These are phyloP conservation scores for Orchesella cincta DNA, from an alignment of 1,140 invertebrate species.

Conservation along the genomic window DNA sequence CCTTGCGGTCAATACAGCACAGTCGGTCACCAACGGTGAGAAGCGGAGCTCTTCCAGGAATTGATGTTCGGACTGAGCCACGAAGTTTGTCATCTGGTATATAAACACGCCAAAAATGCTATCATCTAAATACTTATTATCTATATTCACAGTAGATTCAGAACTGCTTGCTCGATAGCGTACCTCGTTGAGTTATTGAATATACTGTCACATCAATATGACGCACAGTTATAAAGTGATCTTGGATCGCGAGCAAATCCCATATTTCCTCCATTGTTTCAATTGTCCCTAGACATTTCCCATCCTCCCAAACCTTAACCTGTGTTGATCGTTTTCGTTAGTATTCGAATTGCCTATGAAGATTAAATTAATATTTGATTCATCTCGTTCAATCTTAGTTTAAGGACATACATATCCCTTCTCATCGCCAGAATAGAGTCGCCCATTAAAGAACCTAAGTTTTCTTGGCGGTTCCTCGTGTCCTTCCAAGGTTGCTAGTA, in stretches of 20 bases:
- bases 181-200: background rate
- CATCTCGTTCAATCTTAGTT: background rate
- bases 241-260: background rate
- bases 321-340: background rate
- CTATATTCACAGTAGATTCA: background rate
- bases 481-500: slow-evolving; percentile 21
- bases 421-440: slow-evolving; percentile 21
- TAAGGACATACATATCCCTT: slow-evolving; percentile 2
- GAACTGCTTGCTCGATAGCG: background rate
- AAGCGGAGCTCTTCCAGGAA: slow-evolving; percentile 16
- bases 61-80: background rate
- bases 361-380: background rate
- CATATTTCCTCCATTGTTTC: slow-evolving; percentile 25
- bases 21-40: background rate
- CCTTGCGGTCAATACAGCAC: background rate
- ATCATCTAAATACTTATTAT: background rate
- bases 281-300: background rate
- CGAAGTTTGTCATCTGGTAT: background rate
- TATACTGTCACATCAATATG: background rate
- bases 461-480: slow-evolving; percentile 13
- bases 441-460: background rate
- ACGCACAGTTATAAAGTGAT: background rate
- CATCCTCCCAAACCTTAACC: slow-evolving; percentile 9
- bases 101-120: background rate
- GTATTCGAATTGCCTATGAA: background rate